phyloP scores from a whole-genome alignment of 2,797 vertebrate species.

The Hylomyscus alleni region DNA sequence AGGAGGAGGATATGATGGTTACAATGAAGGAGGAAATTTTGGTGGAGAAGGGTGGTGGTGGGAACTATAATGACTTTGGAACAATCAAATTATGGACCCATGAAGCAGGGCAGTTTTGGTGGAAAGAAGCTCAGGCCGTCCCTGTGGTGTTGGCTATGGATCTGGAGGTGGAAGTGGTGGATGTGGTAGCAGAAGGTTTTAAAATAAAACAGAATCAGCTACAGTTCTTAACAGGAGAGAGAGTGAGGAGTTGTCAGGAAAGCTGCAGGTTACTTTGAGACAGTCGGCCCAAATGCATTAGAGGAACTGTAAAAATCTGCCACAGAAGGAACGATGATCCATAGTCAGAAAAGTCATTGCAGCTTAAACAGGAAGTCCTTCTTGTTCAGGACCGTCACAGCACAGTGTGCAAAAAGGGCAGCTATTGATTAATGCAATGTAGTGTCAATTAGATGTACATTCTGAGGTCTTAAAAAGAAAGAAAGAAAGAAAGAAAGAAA shows the following conservation, averaged over 20 bases:
- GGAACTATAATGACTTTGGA: no score
- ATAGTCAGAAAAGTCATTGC: constrained; percentile 92
- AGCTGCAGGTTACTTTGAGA: constrained; percentile 90
- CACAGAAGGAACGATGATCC: constrained; percentile 93
- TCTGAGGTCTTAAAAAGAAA: no score
- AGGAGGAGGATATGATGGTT: no score
- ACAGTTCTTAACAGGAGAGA: background rate
- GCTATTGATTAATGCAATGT: constrained; percentile 92
- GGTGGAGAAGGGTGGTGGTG: no score
- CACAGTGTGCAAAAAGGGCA: no score
- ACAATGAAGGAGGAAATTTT: no score
- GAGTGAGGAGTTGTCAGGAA: background rate
- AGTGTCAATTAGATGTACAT: constrained; percentile 92
- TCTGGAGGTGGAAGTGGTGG: background rate
- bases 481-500: no score
- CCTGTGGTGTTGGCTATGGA: background rate
- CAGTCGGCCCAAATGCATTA: constrained; percentile 86
- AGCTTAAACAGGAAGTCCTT: no score
- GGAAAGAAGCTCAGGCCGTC: background rate
- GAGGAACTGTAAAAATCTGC: constrained; percentile 89
- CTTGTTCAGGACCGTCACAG: constrained; percentile 61
- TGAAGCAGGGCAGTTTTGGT: no score
- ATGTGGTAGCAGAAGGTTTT: background rate
- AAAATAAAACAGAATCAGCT: background rate
- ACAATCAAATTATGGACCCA: no score